Base-by-base conservation (phyloP, 2,113 vertebrate species). In the Tetrax tetrax region DNA sequence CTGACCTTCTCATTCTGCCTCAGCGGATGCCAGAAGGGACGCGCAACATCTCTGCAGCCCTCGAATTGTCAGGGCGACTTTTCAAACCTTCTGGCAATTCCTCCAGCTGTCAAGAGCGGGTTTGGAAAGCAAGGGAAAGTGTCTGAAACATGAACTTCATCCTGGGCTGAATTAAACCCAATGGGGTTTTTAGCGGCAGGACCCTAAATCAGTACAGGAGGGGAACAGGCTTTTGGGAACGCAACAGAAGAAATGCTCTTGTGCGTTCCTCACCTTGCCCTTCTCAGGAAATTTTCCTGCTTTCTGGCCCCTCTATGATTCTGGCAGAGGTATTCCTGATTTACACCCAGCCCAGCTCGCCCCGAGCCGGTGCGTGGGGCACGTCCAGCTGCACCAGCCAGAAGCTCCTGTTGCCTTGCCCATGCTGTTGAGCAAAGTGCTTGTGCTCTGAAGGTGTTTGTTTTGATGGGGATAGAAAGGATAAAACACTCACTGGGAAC, bases 341-440 rank as follows among this genome's bases (percentile, higher is more conserved):
- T 74, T 47, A 51, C 3, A 1, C 9, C n/a, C 35, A 8, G 22
- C 35, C 51, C 29, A 24, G 16, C 33, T 77, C 0, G 0, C 19
- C 22, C 53, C 2, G 35, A 63, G 63, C 28, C 0, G 0, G 35
- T 2, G 20, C 21, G 3, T 1, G 19, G 85, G 35, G 20, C 1
- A 5, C 0, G 0, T 6, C 41, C 31, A 25, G 23, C 45, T 9
- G 16, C 64, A 54, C 29, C 47, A 21, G 21, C 18, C 33, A 2
- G 2, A 16, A 82, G 25, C 9, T 23, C 48, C 38, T 8, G 12
- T 29, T 7, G 3, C 21, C 47, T 10, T 10, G 4, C 50, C 45
- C 8, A 7, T 3, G 2, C n/a, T 51, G 21, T 50, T 4, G 7
- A 53, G 43, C 35, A 24, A 18, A 29, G 81, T 18, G 3, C 53